These are phyloP conservation scores for Pollachius pollachius DNA, from an alignment of 2,113 vertebrate genomes.

Conservation along the genomic window DNA sequence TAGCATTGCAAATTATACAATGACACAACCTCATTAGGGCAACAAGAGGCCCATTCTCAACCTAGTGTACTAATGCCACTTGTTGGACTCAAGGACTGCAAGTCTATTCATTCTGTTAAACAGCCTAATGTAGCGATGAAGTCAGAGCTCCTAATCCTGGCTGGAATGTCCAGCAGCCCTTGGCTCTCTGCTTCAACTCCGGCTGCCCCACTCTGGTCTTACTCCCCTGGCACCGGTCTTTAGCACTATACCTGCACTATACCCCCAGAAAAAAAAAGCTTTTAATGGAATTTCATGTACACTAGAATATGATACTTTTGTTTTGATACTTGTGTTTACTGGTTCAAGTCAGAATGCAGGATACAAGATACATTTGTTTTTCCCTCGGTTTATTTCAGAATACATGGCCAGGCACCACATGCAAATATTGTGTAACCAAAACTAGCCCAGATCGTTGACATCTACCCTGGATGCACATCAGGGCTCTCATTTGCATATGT, in stretches of 20 bases:
- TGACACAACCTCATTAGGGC: neutral
- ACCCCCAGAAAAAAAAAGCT: neutral
- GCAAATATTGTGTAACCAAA: constrained; percentile 1
- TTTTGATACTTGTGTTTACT: too few species aligned
- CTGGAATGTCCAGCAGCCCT: constrained; percentile 20
- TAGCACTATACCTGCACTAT: neutral
- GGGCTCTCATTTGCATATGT: constrained; percentile 1
- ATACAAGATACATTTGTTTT: neutral
- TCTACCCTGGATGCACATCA: neutral
- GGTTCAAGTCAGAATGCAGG: neutral
- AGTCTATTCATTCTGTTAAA: constrained; percentile 19
- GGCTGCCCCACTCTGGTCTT: constrained; percentile 4
- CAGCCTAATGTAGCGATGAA: constrained; percentile 20
- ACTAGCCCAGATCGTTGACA: neutral
- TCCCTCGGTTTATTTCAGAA: too few species aligned
- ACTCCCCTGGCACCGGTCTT: neutral
- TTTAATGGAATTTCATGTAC: neutral
- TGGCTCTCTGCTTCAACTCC: constrained; percentile 2
- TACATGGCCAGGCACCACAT: neutral
- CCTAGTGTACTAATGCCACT: constrained; percentile 2
- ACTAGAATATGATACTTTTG: neutral
- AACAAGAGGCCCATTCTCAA: constrained; percentile 8
- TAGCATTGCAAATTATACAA: neutral
- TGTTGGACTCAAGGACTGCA: constrained; percentile 15
- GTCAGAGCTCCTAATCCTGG: constrained; percentile 26